Conservation (phyloP, 2,797 vertebrate genomes). For the Scomberomorus guttatus region DNA sequence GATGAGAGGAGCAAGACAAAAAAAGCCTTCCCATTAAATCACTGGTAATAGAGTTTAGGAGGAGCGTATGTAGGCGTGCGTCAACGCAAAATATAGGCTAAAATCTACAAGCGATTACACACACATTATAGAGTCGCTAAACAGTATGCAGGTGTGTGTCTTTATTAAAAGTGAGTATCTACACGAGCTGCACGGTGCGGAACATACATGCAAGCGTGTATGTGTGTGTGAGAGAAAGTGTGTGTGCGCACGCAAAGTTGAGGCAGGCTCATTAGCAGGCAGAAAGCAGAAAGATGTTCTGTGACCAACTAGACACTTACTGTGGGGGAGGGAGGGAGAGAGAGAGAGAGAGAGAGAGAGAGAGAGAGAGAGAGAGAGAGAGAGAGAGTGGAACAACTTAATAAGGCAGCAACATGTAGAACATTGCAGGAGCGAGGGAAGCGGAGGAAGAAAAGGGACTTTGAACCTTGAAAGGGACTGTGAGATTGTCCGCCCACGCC, state of each 20-base stretch:
- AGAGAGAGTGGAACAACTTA: constrained; percentile 66
- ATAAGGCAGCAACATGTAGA: constrained; percentile 78
- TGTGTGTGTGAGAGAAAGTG: not conserved
- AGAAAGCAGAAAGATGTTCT: constrained; percentile 72
- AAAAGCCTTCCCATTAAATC: constrained; percentile 28
- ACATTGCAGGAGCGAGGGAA: constrained; percentile 65
- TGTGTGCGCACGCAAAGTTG: constrained; percentile 34
- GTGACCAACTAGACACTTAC: constrained; percentile 58
- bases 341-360: constrained; percentile 19
- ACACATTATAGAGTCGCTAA: not conserved
- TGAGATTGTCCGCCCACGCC: constrained; percentile 78
- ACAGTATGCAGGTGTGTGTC: not conserved
- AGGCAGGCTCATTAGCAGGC: constrained; percentile 77
- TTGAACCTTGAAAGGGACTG: constrained; percentile 83
- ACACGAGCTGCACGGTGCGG: constrained; percentile 23
- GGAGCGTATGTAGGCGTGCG: not conserved
- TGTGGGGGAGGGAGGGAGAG: constrained; percentile 28
- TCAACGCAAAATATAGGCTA: constrained; percentile 7
- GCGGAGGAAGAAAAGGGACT: constrained; percentile 73
- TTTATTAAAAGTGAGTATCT: constrained; percentile 15
- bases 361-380: constrained; percentile 1
- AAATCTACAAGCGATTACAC: not conserved
- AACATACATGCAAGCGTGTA: not conserved
- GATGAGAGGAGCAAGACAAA: constrained; percentile 11
- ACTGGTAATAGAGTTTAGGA: constrained; percentile 20